Conservation (phyloP, 1,140 invertebrate genomes). For the Papilio polytes region DNA sequence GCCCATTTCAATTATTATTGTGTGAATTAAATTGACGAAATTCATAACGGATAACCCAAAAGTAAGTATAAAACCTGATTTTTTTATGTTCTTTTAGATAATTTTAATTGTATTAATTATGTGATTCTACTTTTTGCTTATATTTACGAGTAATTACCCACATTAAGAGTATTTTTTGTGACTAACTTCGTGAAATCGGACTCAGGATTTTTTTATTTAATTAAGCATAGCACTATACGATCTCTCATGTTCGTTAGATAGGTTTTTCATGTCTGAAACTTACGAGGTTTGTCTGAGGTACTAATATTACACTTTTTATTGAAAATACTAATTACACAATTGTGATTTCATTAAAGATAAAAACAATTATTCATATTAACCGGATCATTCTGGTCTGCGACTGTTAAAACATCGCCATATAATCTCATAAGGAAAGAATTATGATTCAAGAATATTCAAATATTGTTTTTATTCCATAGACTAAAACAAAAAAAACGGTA, state of each 20-base stretch:
- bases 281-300: too few species aligned
- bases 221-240: too few species aligned
- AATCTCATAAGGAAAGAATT: constrained; percentile 1
- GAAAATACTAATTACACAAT: too few species aligned
- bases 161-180: constrained; percentile 1
- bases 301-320: too few species aligned
- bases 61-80: constrained; percentile 54
- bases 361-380: too few species aligned
- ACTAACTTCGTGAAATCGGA: too few species aligned
- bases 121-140: neutral
- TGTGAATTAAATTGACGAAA: constrained; percentile 38
- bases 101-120: neutral
- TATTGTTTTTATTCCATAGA: neutral
- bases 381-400: too few species aligned
- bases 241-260: too few species aligned
- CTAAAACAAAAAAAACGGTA: neutral
- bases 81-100: neutral
- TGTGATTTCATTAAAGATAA: too few species aligned
- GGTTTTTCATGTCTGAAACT: too few species aligned
- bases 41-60: constrained; percentile 51
- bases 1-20: constrained; percentile 51
- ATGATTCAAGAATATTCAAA: neutral
- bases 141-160: neutral
- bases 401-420: neutral
- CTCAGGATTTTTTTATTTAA: too few species aligned